Evolutionary conservation across 2,113 vertebrate genomes (phyloP), one percentile per base, ranked within the genome.

Genomic region (Pedionomus torquatus): DNA sequence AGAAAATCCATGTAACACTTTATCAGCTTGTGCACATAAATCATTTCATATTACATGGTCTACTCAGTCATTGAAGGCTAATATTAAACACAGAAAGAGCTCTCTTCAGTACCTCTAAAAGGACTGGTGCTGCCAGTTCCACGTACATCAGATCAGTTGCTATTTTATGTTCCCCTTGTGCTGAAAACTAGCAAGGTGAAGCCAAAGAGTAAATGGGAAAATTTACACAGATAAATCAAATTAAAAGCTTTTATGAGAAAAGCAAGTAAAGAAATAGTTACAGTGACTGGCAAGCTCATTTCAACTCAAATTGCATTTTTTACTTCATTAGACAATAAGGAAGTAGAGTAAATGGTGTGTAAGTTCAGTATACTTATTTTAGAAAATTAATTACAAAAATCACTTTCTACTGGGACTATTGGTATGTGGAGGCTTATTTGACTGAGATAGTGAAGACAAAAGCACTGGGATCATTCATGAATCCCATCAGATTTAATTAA

Each of bases 371-470:
- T 9, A 51, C 10, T 81, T 72, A 33, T 71, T 80, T 83, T 80
- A 63, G 49, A 90, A 94, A 86, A 94, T 78, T 51, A 94, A 81
- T 81, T 61, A 68, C 18, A 86, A 66, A 91, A 92, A 74, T 77
- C 0, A 13, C 35, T 86, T 83, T 83, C 46, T 70, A 46, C 63
- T 75, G 25, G 51, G 33, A 19, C 24, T 39, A 24, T 17, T 75
- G 37, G 18, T 89, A 60, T 37, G n/a, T 43, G 18, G n/a, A 83
- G 18, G 25, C 21, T 90, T 90, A 89, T 94, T 88, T 90, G 90
- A 83, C 77, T 75, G 58, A 93, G 54, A 85, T 1, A 76, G 49
- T 7, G 2, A 58, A 90, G 51, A 64, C 46, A 54, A 63, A 93
- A 81, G 55, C 75, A 35, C 46, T 52, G 44, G 35, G 64, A 95